Evolutionary conservation across 1,140 invertebrate genomes (phyloP), one percentile per base, ranked within the genome.

Genomic region (Leptopilina clavipes): DNA sequence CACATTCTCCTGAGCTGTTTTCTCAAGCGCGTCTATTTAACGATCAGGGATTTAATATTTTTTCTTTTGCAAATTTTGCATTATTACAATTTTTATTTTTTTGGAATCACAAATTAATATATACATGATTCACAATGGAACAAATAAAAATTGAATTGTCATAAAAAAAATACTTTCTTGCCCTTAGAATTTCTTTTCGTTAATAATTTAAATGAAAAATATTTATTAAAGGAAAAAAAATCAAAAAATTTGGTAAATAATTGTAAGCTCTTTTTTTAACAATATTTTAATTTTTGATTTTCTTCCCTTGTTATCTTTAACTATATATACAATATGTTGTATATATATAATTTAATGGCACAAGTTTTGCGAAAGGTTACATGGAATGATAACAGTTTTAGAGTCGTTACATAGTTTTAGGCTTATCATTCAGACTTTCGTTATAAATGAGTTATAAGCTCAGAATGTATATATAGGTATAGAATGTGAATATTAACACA

Each of bases 1-100:
- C 85, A 79, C 82, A 75, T 76, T 72, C 76, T 65, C 75, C 73
- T 17, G 37, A 1, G 1, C 43, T 65, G 56, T 11, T 65, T 31
- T 31, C 11, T 1, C 14, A 31, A 31, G 59, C 59, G 56, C 22
- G 11, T 8, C 19, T 22, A n/a, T 8, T 9, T 31, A 25, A 31
- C 59, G 14, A 22, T n/a, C 25, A 31, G 11, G 59, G 6, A 37
- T 65, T 65, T 65, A 65, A 31, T 14, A n/a, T n/a, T 52, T 52
- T 52, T 52, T 52, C 1, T 31, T 31, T 31, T 2, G 25, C 1
- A 31, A 31, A n/a, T n/a, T n/a, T n/a, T n/a, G n/a, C n/a, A n/a
- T n/a, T n/a, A n/a, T n/a, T n/a, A n/a, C n/a, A n/a, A n/a, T n/a
- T n/a, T n/a, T n/a, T n/a, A n/a, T n/a, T n/a, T n/a, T n/a, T n/a